Evolutionary conservation across 2,113 vertebrate genomes (phyloP), one percentile per base, ranked within the genome.

Genomic region (Cromileptes altivelis): DNA sequence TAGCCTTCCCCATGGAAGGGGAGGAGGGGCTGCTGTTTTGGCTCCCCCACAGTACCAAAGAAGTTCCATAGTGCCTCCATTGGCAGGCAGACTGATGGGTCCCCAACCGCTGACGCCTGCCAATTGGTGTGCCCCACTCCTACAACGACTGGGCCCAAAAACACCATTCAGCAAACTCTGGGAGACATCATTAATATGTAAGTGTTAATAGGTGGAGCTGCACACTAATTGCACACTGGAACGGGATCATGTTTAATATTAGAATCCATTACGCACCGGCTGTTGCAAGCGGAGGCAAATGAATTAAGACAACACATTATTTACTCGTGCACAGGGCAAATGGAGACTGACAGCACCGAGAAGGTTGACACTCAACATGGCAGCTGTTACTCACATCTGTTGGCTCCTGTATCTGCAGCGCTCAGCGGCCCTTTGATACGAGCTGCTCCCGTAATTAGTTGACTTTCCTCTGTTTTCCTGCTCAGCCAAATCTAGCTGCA

Each of bases 331-430:
- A 61, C 27, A 7, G 78, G 83, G 90, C 86, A 93, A 94, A 95
- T 90, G 88, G 84, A 92, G 82, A 93, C 85, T 68, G 89, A 94
- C 89, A 93, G 87, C 77, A 76, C 61, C 52, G 79, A 82, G 91
- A 90, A 90, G 92, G 81, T 75, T 91, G 87, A 80, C 94, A 85
- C 88, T 94, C 85, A 85, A 87, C 86, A 21, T 74, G 69, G 89
- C 90, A 95, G 92, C 90, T 95, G 92, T 90, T 95, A 80, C 88
- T 88, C 92, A 89, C 93, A 95, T 92, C 94, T 95, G 86, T 69
- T 91, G 84, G 93, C 84, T 89, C 64, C 78, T 21, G 15, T 75
- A 79, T 63, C 84, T 90, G 89, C 81, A 85, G 91, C 79, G 85
- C 89, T 89, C 80, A 88, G 80, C 70, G 89, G 91, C 84, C 91